These are phyloP conservation scores for Eonycteris spelaea DNA, from an alignment of 2,113 vertebrate genomes.

Conservation along the genomic window DNA sequence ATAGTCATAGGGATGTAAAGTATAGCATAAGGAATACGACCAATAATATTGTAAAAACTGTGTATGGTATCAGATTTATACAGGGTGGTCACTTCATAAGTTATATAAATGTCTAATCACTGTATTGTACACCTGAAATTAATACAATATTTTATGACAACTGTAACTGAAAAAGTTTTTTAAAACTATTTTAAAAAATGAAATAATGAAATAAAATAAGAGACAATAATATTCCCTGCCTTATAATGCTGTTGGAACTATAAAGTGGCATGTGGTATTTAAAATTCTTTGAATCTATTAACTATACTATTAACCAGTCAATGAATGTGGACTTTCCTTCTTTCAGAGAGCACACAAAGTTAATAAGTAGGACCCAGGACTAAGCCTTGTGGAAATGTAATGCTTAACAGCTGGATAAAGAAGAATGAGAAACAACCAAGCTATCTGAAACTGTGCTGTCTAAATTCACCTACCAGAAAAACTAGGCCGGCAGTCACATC, in stretches of 20 bases:
- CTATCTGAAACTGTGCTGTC: not conserved
- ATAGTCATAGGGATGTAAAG: no score
- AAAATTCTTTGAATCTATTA: not conserved
- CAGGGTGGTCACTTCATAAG: no score
- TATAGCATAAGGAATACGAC: no score
- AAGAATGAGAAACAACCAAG: not conserved
- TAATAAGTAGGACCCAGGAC: not conserved
- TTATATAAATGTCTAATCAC: no score
- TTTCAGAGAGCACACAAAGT: not conserved
- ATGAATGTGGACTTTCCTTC: not conserved
- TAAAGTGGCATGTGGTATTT: not conserved
- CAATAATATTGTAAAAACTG: no score
- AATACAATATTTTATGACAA: no score
- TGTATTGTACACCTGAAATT: no score
- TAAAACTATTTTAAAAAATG: no score
- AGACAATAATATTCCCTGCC: not conserved
- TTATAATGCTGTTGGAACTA: not conserved
- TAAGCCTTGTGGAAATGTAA: not conserved
- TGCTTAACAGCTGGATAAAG: not conserved
- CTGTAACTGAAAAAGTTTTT: no score
- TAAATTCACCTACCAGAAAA: not conserved
- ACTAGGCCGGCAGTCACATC: not conserved
- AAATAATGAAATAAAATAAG: not conserved
- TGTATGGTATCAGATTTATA: no score
- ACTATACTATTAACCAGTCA: not conserved